phyloP scores from a whole-genome alignment of 2,797 vertebrate species.

The Rhyacichthys aspro region DNA sequence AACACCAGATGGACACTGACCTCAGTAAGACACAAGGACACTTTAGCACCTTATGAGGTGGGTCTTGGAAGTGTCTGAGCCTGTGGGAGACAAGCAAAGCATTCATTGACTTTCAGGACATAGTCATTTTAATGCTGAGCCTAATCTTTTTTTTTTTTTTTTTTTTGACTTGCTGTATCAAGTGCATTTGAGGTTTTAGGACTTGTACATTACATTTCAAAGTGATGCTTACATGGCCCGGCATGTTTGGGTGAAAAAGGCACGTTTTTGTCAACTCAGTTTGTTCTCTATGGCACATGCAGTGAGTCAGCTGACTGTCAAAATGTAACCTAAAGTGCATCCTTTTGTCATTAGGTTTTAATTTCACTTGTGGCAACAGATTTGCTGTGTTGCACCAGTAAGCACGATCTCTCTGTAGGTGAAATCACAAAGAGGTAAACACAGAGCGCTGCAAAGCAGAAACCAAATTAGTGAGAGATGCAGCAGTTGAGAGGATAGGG shows the following conservation, averaged over 20 bases:
- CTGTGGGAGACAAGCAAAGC: slow-evolving; percentile 8
- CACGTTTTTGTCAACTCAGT: slow-evolving; percentile 25
- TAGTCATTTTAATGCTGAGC: slow-evolving; percentile 21
- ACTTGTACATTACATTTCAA: too few relatives aligned
- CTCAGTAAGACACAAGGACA: slow-evolving; percentile 35
- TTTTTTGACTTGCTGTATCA: slow-evolving; percentile 15
- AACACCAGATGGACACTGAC: slow-evolving; percentile 50
- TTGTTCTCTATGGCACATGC: neutral
- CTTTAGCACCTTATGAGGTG: slow-evolving; percentile 12
- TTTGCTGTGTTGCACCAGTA: slow-evolving; percentile 16
- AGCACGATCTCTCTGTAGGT: slow-evolving; percentile 26
- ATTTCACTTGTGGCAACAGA: slow-evolving; percentile 21
- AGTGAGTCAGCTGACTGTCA: slow-evolving; percentile 39
- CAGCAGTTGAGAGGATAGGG: slow-evolving; percentile 26
- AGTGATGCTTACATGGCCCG: slow-evolving; percentile 8
- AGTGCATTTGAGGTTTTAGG: too few relatives aligned
- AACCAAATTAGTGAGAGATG: slow-evolving; percentile 56
- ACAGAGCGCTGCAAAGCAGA: slow-evolving; percentile 30
- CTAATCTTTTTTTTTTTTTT: neutral
- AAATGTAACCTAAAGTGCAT: slow-evolving; percentile 16
- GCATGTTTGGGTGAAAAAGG: slow-evolving; percentile 8
- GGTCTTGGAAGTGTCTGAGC: slow-evolving; percentile 23
- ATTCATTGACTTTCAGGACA: slow-evolving; percentile 51
- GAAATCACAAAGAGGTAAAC: slow-evolving; percentile 39
- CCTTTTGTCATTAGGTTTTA: slow-evolving; percentile 17